Conservation (phyloP, 2,888 invertebrate species). For the Acronicta psi region DNA sequence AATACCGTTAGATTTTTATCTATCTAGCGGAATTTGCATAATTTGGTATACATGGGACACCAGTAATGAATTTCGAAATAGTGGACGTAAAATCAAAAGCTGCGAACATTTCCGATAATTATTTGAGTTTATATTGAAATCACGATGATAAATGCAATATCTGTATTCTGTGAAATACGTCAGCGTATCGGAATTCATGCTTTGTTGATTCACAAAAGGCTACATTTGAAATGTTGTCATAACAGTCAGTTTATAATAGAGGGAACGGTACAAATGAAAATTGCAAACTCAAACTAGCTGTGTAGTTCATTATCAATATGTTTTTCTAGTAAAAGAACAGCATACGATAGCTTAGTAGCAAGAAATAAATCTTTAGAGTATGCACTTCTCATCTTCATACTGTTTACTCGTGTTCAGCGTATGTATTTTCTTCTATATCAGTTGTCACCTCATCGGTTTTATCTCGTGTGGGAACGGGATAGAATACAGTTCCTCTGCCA, state of each 20-base stretch:
- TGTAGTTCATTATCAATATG: background rate
- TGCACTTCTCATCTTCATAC: no score
- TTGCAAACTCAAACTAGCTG: background rate
- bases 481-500: no score
- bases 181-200: constrained; percentile 16
- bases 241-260: constrained; percentile 1
- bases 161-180: constrained; percentile 7
- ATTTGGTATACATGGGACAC: background rate
- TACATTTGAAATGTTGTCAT: constrained; percentile 17
- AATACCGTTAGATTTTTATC: no score
- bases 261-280: background rate
- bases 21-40: no score
- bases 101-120: constrained; percentile 20
- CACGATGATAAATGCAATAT: constrained; percentile 19
- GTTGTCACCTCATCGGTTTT: no score
- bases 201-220: constrained; percentile 15
- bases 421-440: no score
- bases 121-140: constrained; percentile 28
- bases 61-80: constrained; percentile 14
- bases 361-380: no score
- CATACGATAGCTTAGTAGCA: no score
- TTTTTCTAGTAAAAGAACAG: no score
- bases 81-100: constrained; percentile 16
- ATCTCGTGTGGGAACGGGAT: no score
- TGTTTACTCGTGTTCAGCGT: no score